phyloP scores from a whole-genome alignment of 2,888 invertebrate genomes.

The Neoscelio sp. region DNA sequence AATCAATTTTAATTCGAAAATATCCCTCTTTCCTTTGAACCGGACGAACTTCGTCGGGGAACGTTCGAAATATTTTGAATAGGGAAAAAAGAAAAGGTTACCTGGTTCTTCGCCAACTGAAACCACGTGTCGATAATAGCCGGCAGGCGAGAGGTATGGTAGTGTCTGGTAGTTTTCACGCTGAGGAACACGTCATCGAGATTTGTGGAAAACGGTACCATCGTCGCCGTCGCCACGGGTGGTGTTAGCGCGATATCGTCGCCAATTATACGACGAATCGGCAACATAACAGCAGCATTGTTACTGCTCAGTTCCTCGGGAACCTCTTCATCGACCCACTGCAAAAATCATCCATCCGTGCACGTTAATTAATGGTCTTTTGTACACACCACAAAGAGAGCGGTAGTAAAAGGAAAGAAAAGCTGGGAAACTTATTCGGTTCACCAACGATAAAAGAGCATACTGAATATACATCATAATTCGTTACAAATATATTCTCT shows the following conservation, averaged over 20 bases:
- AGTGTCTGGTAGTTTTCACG: conserved; percentile 96
- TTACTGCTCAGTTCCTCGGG: conserved; percentile 68
- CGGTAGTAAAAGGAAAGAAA: not conserved
- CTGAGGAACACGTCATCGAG: conserved; percentile 96
- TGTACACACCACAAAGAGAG: too few relatives aligned
- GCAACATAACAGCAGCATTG: conserved; percentile 73
- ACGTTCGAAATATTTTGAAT: conserved; percentile 55
- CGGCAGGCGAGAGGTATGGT: conserved; percentile 92
- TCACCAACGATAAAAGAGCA: too few relatives aligned
- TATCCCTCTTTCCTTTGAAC: too few relatives aligned
- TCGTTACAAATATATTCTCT: too few relatives aligned
- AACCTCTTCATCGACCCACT: conserved; percentile 74
- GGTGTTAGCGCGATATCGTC: conserved; percentile 79
- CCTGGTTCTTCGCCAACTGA: conserved; percentile 94
- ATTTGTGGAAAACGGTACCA: conserved; percentile 87
- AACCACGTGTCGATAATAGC: conserved; percentile 98
- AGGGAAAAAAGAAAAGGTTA: conserved; percentile 49
- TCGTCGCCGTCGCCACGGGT: conserved; percentile 82
- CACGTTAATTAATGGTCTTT: conserved; percentile 26
- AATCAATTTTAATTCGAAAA: too few relatives aligned
- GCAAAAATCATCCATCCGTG: conserved; percentile 17
- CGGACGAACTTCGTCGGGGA: conserved; percentile 13
- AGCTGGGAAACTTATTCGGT: too few relatives aligned
- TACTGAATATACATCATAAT: too few relatives aligned
- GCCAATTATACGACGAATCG: conserved; percentile 70